Evolutionary conservation across 2,888 invertebrate species (phyloP), one percentile per base, ranked within the genome.

Genomic region (Proisotoma minuta): DNA sequence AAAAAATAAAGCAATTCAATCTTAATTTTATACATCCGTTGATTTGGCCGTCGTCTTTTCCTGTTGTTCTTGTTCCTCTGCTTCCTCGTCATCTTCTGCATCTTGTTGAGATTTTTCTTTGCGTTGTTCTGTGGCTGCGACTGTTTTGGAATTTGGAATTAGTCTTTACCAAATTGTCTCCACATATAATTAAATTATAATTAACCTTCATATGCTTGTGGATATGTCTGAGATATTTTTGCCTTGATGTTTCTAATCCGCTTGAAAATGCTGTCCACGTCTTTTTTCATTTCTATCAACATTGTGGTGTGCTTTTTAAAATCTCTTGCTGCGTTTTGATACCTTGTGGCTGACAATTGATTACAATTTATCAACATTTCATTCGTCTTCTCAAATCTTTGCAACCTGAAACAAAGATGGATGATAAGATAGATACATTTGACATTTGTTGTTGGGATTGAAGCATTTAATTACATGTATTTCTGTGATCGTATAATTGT

Each of bases 311-410:
- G 95, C 72, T 88, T 88, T 75, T 89, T 91, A 75, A 97, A 94
- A 76, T 98, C 96, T 0, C 85, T 85, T 8, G 85, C 87, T 0
- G 95, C 93, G 22, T 85, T 85, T 75, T 92, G 89, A 58, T 93
- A 83, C 12, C 98, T 84, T 68, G 87, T 87, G 2, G 89, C 87
- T 1, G 96, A 93, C n/a, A 99, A 78, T 20, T 91, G 89, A 78
- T 96, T 96, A 77, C 97, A 97, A 78, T 97, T 98, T 10, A 92
- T 87, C 28, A 99, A 80, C 98, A 98, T 99, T 81, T 99, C 98
- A 76, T 98, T 99, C 0, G 98, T 98, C 78, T 98, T 98, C 77
- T 98, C 98, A 80, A 97, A 99, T 59, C 97, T 83, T 75, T 92
- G 91, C 26, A 98, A 78, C 91, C 94, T 94, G 76, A 1, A 82